A percentile compares a stretch with the other conserved stretches of the same genome.
phyloP scores from a whole-genome alignment of 2,113 vertebrate genomes.

The Mustela lutreola region DNA sequence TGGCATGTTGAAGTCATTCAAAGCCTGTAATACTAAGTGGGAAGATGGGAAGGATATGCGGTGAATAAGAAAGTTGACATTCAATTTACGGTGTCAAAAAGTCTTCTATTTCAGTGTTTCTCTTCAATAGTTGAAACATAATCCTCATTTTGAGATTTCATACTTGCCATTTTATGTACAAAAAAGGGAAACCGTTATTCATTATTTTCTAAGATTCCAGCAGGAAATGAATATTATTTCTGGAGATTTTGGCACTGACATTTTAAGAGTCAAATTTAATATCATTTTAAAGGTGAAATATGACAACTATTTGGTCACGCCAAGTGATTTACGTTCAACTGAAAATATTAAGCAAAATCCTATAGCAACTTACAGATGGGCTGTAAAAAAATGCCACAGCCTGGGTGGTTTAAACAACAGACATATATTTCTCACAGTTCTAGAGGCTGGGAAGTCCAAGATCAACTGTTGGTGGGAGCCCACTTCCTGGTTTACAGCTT shows the following conservation, averaged over 20 bases:
- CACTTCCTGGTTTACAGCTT: not conserved
- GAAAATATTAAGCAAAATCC: not conserved
- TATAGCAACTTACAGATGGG: not conserved
- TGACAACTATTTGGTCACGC: not conserved
- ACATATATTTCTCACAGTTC: not conserved
- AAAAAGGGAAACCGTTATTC: not conserved
- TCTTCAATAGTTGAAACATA: not conserved
- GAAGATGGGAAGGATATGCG: not conserved
- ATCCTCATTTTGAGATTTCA: not conserved
- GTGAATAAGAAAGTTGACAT: not conserved
- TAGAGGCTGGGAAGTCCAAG: not conserved
- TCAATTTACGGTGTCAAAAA: not conserved
- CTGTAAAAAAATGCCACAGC: not conserved
- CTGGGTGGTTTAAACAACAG: not conserved
- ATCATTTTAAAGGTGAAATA: not conserved
- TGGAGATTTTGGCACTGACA: not conserved
- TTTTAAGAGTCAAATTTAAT: slow-evolving; percentile 7
- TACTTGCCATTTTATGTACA: not conserved
- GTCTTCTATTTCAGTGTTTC: not conserved
- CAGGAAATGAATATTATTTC: not conserved
- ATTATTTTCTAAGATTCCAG: not conserved
- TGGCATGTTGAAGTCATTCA: not conserved
- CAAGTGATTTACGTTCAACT: not conserved
- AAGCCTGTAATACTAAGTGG: not conserved
- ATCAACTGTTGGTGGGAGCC: not conserved